Conservation (phyloP, 2,797 vertebrate genomes). For the Cheirogaleus major region DNA sequence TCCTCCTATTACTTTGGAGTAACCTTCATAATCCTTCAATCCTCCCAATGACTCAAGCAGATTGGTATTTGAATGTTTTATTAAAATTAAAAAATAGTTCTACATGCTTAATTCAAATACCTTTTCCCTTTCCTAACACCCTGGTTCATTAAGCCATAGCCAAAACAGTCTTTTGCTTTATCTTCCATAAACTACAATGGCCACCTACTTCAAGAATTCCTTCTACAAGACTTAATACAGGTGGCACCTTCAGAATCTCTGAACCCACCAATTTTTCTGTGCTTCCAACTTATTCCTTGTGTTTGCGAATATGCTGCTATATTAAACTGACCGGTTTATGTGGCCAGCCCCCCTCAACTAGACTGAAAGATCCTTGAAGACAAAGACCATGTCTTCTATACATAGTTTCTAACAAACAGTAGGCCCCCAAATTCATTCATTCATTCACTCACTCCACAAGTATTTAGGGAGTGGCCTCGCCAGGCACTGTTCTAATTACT, state of each 20-base stretch:
- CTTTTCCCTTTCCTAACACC: neutral
- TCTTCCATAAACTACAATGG: neutral
- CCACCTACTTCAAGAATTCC: neutral
- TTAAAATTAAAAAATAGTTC: conserved; percentile 31
- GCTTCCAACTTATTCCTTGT: neutral
- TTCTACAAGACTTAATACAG: neutral
- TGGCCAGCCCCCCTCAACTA: neutral
- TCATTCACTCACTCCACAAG: neutral
- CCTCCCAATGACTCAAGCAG: neutral
- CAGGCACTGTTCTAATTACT: neutral
- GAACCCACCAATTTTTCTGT: neutral
- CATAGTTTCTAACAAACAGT: neutral
- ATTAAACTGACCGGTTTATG: neutral
- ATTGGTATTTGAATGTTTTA: conserved; percentile 30
- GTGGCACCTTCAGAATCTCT: neutral
- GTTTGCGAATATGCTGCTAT: neutral
- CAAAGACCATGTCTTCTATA: neutral
- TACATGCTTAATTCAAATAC: neutral
- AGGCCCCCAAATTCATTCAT: neutral
- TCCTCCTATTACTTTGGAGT: conserved; percentile 4
- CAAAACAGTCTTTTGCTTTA: neutral
- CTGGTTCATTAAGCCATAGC: neutral
- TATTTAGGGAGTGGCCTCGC: accelerated
- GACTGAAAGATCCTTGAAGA: neutral
- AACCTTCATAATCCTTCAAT: neutral